phyloP scores from a whole-genome alignment of 2,113 vertebrate genomes.

The Xerus inauris region DNA sequence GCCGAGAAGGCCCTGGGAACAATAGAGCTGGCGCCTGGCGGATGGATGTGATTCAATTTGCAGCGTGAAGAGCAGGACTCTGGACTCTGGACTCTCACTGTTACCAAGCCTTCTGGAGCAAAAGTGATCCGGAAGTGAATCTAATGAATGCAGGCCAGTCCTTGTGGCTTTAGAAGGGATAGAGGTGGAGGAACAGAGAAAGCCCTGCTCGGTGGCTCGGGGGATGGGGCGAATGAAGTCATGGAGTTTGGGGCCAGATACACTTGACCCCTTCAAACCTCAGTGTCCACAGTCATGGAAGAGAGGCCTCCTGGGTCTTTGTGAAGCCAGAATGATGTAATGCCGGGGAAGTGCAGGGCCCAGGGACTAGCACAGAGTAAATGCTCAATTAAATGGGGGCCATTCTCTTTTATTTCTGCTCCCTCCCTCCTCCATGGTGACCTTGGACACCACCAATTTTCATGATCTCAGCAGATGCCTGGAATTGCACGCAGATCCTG shows the following conservation, averaged over 20 bases:
- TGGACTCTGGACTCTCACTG: background rate
- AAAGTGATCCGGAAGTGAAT: conserved; percentile 17
- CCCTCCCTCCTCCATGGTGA: background rate
- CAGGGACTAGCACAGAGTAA: background rate
- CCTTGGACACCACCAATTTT: background rate
- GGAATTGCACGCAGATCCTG: background rate
- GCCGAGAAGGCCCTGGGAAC: conserved; percentile 73
- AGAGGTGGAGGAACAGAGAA: fast-evolving
- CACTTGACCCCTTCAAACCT: background rate
- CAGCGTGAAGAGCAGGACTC: conserved; percentile 62
- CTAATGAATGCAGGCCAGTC: background rate
- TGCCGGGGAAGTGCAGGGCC: background rate
- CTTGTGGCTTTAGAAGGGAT: fast-evolving
- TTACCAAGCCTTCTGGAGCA: conserved; percentile 36
- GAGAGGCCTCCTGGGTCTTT: background rate
- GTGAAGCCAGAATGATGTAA: background rate
- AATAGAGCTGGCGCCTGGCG: conserved; percentile 67
- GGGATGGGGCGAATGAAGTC: background rate
- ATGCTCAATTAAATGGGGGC: fast-evolving
- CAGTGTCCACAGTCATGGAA: background rate
- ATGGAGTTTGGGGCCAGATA: fast-evolving
- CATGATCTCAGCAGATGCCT: background rate
- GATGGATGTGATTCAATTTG: conserved; percentile 75
- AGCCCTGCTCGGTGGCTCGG: background rate
- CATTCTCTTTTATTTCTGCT: background rate